Conservation (phyloP, 2,888 invertebrate genomes). For the Xanthia togata region DNA sequence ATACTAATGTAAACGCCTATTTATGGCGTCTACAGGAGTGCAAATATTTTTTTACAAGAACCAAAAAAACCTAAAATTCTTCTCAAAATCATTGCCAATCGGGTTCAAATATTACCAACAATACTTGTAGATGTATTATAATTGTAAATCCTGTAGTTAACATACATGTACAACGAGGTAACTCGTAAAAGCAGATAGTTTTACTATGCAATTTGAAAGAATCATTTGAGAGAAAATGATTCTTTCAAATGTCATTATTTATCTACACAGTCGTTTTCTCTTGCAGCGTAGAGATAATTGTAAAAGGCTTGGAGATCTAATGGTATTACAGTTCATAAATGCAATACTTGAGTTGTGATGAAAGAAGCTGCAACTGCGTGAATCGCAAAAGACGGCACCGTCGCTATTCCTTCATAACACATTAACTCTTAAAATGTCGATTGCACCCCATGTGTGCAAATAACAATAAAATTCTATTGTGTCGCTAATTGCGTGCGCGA, state of each 20-base stretch:
- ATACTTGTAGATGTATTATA: neutral
- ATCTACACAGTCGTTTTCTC: slow-evolving; percentile 48
- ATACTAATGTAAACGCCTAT: neutral
- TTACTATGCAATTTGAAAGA: slow-evolving; percentile 41
- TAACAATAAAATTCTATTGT: no score
- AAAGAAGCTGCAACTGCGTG: neutral
- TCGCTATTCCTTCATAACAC: neutral
- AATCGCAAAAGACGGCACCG: neutral
- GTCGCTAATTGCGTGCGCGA: no score
- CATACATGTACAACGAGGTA: slow-evolving; percentile 13
- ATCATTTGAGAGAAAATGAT: slow-evolving; percentile 55
- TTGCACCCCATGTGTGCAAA: no score
- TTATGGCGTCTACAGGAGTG: no score
- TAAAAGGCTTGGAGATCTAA: slow-evolving; percentile 19
- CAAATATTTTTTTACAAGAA: neutral
- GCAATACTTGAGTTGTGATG: neutral
- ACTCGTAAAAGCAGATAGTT: slow-evolving; percentile 20
- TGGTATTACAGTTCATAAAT: slow-evolving; percentile 17
- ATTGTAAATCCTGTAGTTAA: slow-evolving; percentile 8
- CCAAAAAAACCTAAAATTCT: neutral
- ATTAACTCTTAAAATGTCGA: no score
- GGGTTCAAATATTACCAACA: neutral
- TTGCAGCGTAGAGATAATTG: slow-evolving; percentile 10
- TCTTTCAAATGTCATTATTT: slow-evolving; percentile 51
- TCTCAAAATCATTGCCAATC: neutral